These are phyloP conservation scores for Xestia sexstrigata DNA, from an alignment of 2,888 invertebrate genomes.

Conservation along the genomic window DNA sequence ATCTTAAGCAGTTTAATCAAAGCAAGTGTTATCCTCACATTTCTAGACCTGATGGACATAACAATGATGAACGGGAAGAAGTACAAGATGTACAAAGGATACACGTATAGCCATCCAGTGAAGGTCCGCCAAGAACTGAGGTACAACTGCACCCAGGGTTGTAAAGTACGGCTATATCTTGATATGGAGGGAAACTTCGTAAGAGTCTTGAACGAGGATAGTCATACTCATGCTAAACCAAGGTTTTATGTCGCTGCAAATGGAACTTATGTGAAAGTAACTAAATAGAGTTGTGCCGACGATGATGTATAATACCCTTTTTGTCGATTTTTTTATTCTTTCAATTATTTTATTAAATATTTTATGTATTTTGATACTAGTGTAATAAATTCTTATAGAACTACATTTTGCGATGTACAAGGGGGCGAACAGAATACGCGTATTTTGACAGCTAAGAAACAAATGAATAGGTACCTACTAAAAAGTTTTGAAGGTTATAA, in stretches of 20 bases:
- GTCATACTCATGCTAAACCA: slow-evolving; percentile 67
- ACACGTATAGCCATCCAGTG: slow-evolving; percentile 64
- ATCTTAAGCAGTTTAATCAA: slow-evolving; percentile 6
- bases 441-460: background rate
- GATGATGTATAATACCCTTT: background rate
- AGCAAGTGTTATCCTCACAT: background rate
- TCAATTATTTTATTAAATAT: background rate
- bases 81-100: slow-evolving; percentile 68
- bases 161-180: slow-evolving; percentile 68
- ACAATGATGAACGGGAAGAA: slow-evolving; percentile 65
- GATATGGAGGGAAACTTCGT: slow-evolving; percentile 56
- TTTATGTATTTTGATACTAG: background rate
- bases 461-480: background rate
- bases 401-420: background rate
- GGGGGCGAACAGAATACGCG: background rate
- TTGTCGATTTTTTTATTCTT: background rate
- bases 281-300: background rate
- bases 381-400: background rate
- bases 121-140: slow-evolving; percentile 56
- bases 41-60: slow-evolving; percentile 62
- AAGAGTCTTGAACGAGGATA: slow-evolving; percentile 59
- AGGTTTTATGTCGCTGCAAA: slow-evolving; percentile 49
- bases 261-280: slow-evolving; percentile 61
- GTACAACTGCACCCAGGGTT: slow-evolving; percentile 72
- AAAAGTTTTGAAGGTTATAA: background rate